Evolutionary conservation across 2,113 vertebrate species (phyloP).

Genomic region (Neoarius graeffei): DNA sequence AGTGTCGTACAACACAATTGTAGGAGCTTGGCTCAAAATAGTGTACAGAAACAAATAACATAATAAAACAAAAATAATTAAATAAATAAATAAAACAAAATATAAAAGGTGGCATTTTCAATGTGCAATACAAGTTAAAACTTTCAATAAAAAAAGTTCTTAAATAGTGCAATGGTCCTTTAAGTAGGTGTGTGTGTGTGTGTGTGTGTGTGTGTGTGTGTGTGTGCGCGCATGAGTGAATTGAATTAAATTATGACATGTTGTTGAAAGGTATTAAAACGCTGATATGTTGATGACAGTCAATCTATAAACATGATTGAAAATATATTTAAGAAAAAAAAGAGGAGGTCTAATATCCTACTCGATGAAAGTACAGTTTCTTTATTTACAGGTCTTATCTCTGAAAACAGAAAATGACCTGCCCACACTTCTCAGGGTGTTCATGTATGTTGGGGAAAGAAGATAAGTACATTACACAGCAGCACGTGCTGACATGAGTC

Average conservation of each 20-base stretch:
- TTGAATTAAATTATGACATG: neutral
- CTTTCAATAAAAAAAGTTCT: too few relatives aligned
- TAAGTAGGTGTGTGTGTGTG: too few relatives aligned
- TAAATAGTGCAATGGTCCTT: too few relatives aligned
- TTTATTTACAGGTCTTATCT: slow-evolving; percentile 36
- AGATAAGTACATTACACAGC: slow-evolving; percentile 28
- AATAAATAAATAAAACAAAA: too few relatives aligned
- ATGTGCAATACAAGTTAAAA: too few relatives aligned
- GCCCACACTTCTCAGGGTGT: slow-evolving; percentile 2
- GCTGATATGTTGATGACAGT: too few relatives aligned
- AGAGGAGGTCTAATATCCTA: neutral
- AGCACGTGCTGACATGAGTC: neutral
- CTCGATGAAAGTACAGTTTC: neutral
- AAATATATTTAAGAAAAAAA: neutral
- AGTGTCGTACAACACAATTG: too few relatives aligned
- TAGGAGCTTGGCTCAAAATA: too few relatives aligned
- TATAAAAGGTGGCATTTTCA: too few relatives aligned
- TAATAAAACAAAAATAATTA: too few relatives aligned
- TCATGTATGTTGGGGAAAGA: neutral
- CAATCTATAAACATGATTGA: neutral
- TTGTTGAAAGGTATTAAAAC: neutral
- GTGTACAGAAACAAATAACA: too few relatives aligned
- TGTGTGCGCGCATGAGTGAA: neutral
- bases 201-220: neutral
- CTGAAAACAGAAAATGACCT: slow-evolving; percentile 34